Evolutionary conservation across 2,888 invertebrate species (phyloP).

Genomic region (Pandemis cinnamomeana): DNA sequence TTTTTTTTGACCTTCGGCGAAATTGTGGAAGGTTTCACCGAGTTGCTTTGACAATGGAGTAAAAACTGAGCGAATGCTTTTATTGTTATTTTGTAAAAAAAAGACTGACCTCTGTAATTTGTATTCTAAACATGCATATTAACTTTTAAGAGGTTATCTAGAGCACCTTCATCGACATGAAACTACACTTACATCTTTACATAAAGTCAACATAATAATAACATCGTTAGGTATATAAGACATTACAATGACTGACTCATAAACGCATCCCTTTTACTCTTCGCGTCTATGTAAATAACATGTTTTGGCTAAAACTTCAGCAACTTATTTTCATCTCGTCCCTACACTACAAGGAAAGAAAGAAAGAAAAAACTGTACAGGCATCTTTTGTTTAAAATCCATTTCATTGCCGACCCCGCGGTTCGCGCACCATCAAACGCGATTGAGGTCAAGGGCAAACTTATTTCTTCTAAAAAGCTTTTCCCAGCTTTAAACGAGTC

Average conservation of each 20-base stretch:
- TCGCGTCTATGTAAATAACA: not conserved
- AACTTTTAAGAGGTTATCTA: not conserved
- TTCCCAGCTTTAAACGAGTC: not conserved
- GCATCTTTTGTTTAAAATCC: not conserved
- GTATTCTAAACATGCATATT: not conserved
- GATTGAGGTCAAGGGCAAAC: conserved; percentile 5
- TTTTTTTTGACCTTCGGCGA: conserved; percentile 6
- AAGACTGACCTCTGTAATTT: not conserved
- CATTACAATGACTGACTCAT: not conserved
- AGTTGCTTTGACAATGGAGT: conserved; percentile 6
- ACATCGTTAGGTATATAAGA: not conserved
- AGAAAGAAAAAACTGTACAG: not conserved
- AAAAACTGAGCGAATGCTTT: conserved; percentile 7
- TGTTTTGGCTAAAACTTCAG: not conserved
- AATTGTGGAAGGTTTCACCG: conserved; percentile 12
- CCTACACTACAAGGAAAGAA: not conserved
- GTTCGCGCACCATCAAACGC: not conserved
- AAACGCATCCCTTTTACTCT: not conserved
- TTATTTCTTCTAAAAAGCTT: not conserved
- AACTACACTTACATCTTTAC: not conserved
- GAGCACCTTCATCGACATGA: not conserved
- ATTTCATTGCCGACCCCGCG: not conserved
- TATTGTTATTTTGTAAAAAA: not conserved
- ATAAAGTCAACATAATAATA: not conserved
- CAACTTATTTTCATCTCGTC: not conserved